phyloP scores from a whole-genome alignment of 2,888 invertebrate genomes.

The Hymenopus coronatus region DNA sequence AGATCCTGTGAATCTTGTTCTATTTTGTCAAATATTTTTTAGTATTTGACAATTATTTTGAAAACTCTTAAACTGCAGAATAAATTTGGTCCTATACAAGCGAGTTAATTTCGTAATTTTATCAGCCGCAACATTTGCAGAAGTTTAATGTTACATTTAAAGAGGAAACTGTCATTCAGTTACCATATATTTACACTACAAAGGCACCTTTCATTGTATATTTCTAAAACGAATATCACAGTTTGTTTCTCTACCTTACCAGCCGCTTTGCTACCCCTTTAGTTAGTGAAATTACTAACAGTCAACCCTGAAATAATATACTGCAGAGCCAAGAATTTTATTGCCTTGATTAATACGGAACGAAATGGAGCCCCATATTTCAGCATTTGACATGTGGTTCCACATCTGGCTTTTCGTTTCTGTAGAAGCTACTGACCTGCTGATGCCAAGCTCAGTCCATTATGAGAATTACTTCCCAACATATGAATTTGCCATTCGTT shows the following conservation, averaged over 20 bases:
- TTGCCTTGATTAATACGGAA: not conserved
- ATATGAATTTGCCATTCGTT: not conserved
- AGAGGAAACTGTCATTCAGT: no score
- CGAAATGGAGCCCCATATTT: not conserved
- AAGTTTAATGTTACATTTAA: no score
- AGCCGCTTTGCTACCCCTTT: not conserved
- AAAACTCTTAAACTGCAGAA: no score
- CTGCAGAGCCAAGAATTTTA: not conserved
- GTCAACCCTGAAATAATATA: not conserved
- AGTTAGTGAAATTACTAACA: not conserved
- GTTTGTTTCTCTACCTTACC: not conserved
- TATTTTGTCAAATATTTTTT: no score
- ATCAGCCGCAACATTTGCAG: no score
- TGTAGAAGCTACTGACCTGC: not conserved
- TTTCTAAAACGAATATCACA: not conserved
- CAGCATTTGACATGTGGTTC: not conserved
- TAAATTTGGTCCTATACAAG: no score
- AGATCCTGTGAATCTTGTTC: no score
- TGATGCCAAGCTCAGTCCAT: not conserved
- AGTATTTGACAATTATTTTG: no score
- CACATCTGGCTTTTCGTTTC: not conserved
- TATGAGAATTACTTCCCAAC: not conserved
- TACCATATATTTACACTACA: no score
- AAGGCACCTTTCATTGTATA: no score
- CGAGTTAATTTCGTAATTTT: no score